These are phyloP conservation scores for Chloromyia formosa DNA, from an alignment of 2,888 invertebrate species.

Conservation along the genomic window DNA sequence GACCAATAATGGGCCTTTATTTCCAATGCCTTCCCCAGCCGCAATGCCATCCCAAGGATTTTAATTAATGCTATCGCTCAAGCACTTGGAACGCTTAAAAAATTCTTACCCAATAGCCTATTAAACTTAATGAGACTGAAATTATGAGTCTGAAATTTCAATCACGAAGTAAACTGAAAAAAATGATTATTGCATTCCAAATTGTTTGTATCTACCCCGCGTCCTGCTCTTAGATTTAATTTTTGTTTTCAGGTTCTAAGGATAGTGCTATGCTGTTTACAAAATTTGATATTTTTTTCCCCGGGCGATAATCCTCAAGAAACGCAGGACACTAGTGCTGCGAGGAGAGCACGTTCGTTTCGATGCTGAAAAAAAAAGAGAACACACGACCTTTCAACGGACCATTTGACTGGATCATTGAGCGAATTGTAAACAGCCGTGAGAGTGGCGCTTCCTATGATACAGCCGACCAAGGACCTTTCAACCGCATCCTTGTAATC, in stretches of 20 bases:
- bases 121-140: slow-evolving; percentile 3
- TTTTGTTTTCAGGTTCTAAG: background rate
- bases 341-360: background rate
- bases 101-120: background rate
- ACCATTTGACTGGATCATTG: slow-evolving; percentile 8
- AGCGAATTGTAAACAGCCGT: slow-evolving; percentile 21
- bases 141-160: slow-evolving; percentile 16
- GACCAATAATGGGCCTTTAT: background rate
- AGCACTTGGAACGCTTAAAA: background rate
- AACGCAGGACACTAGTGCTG: background rate
- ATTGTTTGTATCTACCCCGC: background rate
- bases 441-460: background rate
- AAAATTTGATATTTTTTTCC: background rate
- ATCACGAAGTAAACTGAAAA: background rate
- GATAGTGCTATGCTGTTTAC: background rate
- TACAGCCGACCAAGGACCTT: background rate
- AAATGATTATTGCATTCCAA: slow-evolving; percentile 1
- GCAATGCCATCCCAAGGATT: background rate
- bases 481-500: slow-evolving; percentile 8
- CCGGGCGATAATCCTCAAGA: background rate
- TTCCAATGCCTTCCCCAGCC: background rate
- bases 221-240: background rate
- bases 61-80: background rate
- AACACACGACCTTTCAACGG: background rate
- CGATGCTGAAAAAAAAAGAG: slow-evolving; percentile 5